phyloP scores from a whole-genome alignment of 2,797 vertebrate genomes.

The Erithacus rubecula region DNA sequence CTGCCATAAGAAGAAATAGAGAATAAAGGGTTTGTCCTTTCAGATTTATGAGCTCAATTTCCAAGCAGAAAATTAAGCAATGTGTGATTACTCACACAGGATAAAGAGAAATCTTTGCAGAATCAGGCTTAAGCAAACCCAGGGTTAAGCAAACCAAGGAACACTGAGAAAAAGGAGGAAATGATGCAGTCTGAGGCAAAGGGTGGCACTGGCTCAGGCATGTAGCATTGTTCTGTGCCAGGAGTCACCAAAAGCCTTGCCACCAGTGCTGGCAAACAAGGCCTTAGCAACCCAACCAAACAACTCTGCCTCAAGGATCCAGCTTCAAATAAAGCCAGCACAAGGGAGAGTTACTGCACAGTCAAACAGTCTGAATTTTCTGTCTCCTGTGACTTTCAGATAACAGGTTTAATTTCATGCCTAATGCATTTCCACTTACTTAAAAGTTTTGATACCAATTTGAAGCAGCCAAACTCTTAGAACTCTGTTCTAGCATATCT shows the following conservation, averaged over 20 bases:
- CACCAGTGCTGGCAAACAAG: background rate
- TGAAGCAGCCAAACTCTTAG: background rate
- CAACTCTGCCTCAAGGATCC: background rate
- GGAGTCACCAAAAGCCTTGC: background rate
- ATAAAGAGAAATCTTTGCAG: background rate
- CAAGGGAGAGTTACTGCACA: background rate
- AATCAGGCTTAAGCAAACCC: background rate
- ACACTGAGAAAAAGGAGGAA: background rate
- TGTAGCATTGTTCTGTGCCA: background rate
- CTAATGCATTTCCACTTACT: background rate
- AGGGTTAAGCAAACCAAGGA: background rate
- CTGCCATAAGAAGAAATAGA: background rate
- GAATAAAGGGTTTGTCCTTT: background rate
- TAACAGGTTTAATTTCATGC: background rate
- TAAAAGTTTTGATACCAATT: background rate
- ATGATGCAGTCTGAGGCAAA: background rate
- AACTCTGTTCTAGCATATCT: background rate
- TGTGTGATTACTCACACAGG: background rate
- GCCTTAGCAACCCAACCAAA: background rate
- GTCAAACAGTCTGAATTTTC: background rate
- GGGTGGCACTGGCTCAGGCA: background rate
- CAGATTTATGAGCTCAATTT: background rate
- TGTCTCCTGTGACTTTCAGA: background rate
- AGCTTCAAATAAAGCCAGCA: background rate
- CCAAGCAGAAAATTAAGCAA: background rate